Conservation (phyloP, 2,797 vertebrate species). For the Crypturellus tataupa region DNA sequence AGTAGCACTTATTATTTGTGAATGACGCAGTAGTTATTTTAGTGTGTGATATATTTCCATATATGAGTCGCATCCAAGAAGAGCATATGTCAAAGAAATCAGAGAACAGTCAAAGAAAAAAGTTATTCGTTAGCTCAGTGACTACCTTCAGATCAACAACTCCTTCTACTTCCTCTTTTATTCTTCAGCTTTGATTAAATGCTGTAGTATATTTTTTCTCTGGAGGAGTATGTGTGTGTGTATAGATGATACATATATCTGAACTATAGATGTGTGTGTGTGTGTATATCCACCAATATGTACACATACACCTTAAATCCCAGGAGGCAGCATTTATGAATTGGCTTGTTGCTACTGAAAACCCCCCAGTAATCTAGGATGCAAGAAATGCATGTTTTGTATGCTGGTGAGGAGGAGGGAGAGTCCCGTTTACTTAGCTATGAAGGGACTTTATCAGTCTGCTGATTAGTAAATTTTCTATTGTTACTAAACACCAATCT, state of each 20-base stretch:
- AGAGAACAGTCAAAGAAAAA: background rate
- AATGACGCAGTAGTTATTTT: background rate
- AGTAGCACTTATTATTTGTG: background rate
- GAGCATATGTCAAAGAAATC: no score
- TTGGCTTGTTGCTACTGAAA: background rate
- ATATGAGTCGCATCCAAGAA: background rate
- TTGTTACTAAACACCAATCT: background rate
- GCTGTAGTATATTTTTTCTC: background rate
- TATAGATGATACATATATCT: background rate
- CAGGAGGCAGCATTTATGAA: background rate
- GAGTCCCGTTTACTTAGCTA: background rate
- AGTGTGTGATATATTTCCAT: background rate
- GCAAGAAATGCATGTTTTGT: background rate
- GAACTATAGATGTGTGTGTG: background rate
- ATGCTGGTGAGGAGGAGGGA: background rate
- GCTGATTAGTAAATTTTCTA: background rate
- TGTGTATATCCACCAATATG: background rate
- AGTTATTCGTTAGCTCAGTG: background rate
- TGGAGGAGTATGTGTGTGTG: background rate
- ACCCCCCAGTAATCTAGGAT: background rate
- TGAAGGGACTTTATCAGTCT: background rate
- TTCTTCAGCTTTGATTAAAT: background rate
- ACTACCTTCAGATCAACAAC: background rate
- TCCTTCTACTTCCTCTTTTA: background rate
- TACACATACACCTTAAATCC: background rate